Evolutionary conservation across 2,113 vertebrate species (phyloP).

Genomic region (Lonchura striata): DNA sequence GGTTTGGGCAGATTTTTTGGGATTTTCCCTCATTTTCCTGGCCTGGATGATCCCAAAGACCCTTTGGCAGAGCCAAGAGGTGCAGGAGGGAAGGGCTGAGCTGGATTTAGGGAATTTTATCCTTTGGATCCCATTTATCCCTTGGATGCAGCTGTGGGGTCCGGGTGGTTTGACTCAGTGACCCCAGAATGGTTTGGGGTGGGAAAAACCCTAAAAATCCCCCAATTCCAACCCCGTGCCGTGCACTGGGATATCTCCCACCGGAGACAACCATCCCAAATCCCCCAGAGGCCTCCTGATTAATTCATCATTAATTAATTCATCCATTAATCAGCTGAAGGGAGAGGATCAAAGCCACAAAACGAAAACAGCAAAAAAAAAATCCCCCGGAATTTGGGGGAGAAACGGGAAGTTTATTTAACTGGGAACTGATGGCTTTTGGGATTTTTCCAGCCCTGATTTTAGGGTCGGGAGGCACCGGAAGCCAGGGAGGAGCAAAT

Average conservation of each 20-base stretch:
- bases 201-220: not conserved
- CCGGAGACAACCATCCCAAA: not conserved
- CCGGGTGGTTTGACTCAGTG: not conserved
- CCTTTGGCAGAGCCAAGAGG: not conserved
- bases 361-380: not conserved
- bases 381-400: not conserved
- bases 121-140: not conserved
- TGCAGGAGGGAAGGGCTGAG: not conserved
- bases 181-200: not conserved
- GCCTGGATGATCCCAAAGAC: not conserved
- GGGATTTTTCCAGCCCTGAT: not conserved
- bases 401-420: not conserved
- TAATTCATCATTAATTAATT: not conserved
- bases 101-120: not conserved
- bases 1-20: no score
- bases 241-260: accelerated
- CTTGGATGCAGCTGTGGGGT: accelerated
- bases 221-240: not conserved
- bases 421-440: not conserved
- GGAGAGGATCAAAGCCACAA: not conserved
- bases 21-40: not conserved
- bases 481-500: not conserved
- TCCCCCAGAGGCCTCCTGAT: not conserved
- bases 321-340: not conserved
- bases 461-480: not conserved